Evolutionary conservation across 2,113 vertebrate genomes (phyloP).

Genomic region (Alethe castanea): DNA sequence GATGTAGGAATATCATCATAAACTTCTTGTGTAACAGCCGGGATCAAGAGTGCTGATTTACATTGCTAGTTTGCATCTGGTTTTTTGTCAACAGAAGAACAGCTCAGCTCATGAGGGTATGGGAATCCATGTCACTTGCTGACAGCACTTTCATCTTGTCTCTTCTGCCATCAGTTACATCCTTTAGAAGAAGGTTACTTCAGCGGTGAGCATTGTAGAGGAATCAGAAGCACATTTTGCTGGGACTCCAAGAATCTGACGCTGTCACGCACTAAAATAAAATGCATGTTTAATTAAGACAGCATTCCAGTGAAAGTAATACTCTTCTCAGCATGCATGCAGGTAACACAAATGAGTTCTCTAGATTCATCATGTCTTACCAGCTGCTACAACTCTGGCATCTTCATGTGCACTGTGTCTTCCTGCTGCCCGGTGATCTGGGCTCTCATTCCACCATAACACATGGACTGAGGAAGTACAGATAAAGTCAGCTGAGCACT

Average conservation of each 20-base stretch:
- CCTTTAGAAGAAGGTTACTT: slow-evolving; percentile 67
- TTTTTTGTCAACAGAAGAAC: not conserved
- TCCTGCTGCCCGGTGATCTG: slow-evolving; percentile 79
- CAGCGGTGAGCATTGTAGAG: slow-evolving; percentile 80
- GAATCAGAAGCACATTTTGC: slow-evolving; percentile 81
- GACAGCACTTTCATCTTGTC: not conserved
- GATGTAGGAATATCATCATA: not conserved
- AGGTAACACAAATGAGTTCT: not conserved
- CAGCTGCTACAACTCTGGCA: slow-evolving; percentile 86
- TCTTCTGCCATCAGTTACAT: not conserved
- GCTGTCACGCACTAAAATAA: slow-evolving; percentile 81
- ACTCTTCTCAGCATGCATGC: not conserved
- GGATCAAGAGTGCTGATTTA: not conserved
- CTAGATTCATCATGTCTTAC: slow-evolving; percentile 69
- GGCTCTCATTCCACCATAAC: slow-evolving; percentile 86
- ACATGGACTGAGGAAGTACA: slow-evolving; percentile 78
- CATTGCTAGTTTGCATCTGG: not conserved
- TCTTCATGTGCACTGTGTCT: slow-evolving; percentile 84
- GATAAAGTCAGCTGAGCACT: not conserved
- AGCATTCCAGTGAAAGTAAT: not conserved
- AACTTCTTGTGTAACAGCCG: not conserved
- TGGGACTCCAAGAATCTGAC: slow-evolving; percentile 82
- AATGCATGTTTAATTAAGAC: not conserved
- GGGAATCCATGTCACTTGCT: not conserved
- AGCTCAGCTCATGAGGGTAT: not conserved